Conservation (phyloP, 2,888 invertebrate species). For the Sepiola atlantica region DNA sequence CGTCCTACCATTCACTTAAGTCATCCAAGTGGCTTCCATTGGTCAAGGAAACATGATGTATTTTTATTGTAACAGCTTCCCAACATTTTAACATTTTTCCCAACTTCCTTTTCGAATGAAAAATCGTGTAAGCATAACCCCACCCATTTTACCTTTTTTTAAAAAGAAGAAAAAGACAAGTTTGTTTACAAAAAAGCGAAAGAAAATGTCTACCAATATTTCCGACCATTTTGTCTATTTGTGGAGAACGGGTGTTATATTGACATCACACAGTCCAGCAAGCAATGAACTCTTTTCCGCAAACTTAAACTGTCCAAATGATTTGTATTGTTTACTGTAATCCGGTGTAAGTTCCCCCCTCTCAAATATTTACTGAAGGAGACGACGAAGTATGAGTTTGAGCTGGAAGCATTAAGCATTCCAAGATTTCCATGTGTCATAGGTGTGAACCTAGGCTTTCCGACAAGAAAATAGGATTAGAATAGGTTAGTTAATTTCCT, state of each 20-base stretch:
- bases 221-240: not conserved
- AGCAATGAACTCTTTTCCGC: not conserved
- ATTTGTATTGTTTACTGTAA: not conserved
- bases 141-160: not conserved
- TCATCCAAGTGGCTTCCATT: not conserved
- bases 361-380: not conserved
- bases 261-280: not conserved
- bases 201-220: not conserved
- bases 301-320: not conserved
- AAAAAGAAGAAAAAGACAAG: not conserved
- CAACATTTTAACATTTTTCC: too few species aligned
- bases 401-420: not conserved
- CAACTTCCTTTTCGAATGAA: not conserved
- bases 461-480: not conserved
- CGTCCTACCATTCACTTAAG: not conserved
- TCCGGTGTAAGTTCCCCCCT: not conserved
- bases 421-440: not conserved
- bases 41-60: not conserved
- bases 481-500: not conserved
- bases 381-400: not conserved
- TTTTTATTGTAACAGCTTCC: not conserved
- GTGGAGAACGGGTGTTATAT: not conserved
- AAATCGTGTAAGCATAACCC: not conserved
- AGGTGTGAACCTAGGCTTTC: not conserved
- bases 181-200: not conserved